Conservation (phyloP, 2,888 invertebrate genomes). For the Nudaria mundana region DNA sequence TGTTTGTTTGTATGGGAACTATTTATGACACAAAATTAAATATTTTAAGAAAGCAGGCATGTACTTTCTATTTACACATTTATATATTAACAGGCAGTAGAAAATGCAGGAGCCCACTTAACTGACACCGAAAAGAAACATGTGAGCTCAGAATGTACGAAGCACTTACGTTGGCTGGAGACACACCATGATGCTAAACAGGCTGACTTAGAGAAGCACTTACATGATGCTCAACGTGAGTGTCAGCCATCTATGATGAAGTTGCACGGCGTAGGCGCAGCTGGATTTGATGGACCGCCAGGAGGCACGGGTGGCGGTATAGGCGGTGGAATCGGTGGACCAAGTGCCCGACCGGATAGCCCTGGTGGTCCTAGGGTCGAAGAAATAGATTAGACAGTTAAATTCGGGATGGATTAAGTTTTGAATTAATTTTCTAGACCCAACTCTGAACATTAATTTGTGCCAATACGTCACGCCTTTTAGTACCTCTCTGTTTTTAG, state of each 20-base stretch:
- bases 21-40: too few species aligned
- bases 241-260: conserved; percentile 92
- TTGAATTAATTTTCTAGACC: too few species aligned
- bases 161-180: conserved; percentile 90
- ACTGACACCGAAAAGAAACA: conserved; percentile 85
- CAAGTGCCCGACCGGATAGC: conserved; percentile 49
- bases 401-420: too few species aligned
- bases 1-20: too few species aligned
- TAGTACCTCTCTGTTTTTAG: too few species aligned
- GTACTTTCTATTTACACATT: too few species aligned
- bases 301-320: neutral
- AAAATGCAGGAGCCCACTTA: conserved; percentile 85
- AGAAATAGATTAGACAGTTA: conserved; percentile 83
- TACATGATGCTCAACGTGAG: conserved; percentile 87
- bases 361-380: conserved; percentile 84
- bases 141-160: conserved; percentile 85
- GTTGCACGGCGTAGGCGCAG: conserved; percentile 82
- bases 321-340: conserved; percentile 23
- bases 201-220: conserved; percentile 88
- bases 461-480: too few species aligned
- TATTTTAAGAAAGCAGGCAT: too few species aligned
- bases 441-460: too few species aligned
- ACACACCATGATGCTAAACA: conserved; percentile 88
- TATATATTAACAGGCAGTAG: conserved; percentile 82
- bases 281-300: neutral